These are phyloP conservation scores for Drosophila obscura DNA, from an alignment of 1,140 invertebrate genomes.

Conservation along the genomic window DNA sequence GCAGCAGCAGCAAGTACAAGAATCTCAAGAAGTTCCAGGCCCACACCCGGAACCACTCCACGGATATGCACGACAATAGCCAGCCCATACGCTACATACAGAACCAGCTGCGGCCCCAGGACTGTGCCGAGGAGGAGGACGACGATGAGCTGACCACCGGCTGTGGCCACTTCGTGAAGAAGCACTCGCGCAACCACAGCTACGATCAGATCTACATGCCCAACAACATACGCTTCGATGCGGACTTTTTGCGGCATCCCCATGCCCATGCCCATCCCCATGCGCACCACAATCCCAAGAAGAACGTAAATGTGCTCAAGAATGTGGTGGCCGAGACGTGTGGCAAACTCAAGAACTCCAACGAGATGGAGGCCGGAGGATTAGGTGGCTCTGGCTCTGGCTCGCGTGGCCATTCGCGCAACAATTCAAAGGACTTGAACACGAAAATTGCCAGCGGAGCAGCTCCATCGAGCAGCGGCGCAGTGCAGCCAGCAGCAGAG, in stretches of 20 bases:
- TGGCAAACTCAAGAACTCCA: conserved; percentile 77
- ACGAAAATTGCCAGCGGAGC: conserved; percentile 41
- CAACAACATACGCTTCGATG: conserved; percentile 83
- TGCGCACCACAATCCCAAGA: conserved; percentile 62
- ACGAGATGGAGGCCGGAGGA: conserved; percentile 61
- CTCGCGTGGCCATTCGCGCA: conserved; percentile 84
- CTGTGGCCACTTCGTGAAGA: conserved; percentile 81
- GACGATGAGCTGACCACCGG: conserved; percentile 78
- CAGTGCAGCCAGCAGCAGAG: conserved; percentile 18
- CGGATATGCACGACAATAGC: conserved; percentile 73
- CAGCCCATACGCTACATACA: conserved; percentile 81
- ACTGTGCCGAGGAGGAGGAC: conserved; percentile 74
- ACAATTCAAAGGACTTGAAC: conserved; percentile 85
- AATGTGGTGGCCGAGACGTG: conserved; percentile 59
- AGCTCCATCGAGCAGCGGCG: conserved; percentile 1
- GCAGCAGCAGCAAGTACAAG: conserved; percentile 63
- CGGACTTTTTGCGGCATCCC: conserved; percentile 74
- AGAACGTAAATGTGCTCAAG: conserved; percentile 79
- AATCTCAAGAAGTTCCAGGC: conserved; percentile 79
- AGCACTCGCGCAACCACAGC: conserved; percentile 82
- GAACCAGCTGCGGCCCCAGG: conserved; percentile 75
- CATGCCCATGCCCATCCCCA: conserved; percentile 35
- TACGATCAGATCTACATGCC: conserved; percentile 84
- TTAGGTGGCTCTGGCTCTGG: background rate
- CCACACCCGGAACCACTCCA: conserved; percentile 84